Evolutionary conservation across 2,113 vertebrate species (phyloP).

Genomic region (Gorilla gorilla): DNA sequence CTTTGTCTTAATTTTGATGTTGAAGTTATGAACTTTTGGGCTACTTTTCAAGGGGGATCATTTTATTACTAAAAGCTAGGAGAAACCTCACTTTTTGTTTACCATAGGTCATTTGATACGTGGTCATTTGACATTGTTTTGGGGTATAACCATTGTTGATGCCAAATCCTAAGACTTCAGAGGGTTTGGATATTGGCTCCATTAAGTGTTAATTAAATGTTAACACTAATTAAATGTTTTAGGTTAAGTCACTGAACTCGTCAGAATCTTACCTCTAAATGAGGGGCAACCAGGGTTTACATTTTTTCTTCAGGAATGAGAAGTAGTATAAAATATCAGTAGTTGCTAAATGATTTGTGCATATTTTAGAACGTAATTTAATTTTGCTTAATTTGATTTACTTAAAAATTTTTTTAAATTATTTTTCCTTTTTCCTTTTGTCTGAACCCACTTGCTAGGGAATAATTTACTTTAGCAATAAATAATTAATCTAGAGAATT

Average conservation of each 20-base stretch:
- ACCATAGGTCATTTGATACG: not conserved
- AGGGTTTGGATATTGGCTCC: not conserved
- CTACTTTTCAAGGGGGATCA: not conserved
- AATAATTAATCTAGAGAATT: not conserved
- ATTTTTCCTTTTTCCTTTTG: not conserved
- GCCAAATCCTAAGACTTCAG: not conserved
- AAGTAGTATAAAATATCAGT: not conserved
- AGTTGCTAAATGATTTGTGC: not conserved
- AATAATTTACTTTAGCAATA: not conserved
- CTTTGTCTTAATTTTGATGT: not conserved
- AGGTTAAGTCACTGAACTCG: not conserved
- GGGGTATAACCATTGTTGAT: not conserved
- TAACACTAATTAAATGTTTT: not conserved
- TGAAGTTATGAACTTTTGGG: slow-evolving; percentile 26
- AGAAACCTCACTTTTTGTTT: not conserved
- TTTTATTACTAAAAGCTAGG: not conserved
- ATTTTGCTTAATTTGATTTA: slow-evolving; percentile 35
- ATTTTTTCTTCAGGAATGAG: not conserved
- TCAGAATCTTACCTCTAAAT: slow-evolving; percentile 7
- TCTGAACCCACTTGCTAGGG: too few species aligned
- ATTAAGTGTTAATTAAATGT: not conserved
- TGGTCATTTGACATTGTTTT: not conserved
- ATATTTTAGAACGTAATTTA: not conserved
- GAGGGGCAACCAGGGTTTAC: not conserved
- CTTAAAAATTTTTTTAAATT: not conserved